These are phyloP conservation scores for Nesoenas mayeri DNA, from an alignment of 2,113 vertebrate genomes.

Conservation along the genomic window DNA sequence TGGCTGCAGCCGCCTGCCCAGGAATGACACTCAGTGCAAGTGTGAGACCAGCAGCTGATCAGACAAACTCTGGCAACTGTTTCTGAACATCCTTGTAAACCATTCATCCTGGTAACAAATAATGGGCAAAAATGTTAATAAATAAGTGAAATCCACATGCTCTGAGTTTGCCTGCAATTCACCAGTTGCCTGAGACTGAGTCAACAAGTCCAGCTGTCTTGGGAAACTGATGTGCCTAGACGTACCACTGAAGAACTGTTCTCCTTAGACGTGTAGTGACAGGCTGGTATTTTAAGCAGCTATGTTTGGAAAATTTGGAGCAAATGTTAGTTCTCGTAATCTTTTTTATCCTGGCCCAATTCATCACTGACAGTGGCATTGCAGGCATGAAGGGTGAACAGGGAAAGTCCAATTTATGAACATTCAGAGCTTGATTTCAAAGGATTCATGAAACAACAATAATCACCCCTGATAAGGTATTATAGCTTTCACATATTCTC, in stretches of 20 bases:
- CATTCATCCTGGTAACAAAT: neutral
- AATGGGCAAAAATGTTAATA: neutral
- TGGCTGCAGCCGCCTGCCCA: neutral
- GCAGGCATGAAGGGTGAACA: neutral
- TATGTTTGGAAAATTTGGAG: neutral
- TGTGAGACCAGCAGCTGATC: neutral
- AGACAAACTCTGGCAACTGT: neutral
- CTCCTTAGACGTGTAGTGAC: neutral
- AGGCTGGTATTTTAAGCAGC: neutral
- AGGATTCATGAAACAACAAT: neutral
- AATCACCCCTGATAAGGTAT: neutral
- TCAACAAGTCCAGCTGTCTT: neutral
- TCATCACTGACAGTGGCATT: neutral
- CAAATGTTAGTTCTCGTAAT: neutral
- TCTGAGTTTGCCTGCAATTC: neutral
- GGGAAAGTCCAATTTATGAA: neutral
- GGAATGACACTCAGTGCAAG: accelerated
- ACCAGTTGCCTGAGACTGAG: neutral
- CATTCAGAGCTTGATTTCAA: neutral
- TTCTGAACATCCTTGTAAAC: neutral
- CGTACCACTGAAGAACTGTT: neutral
- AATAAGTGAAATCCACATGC: neutral
- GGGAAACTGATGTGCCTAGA: neutral
- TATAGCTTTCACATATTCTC: neutral
- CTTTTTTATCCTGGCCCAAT: neutral